A percentile compares a stretch with the other conserved stretches of the same genome.
Evolutionary conservation across 1,140 invertebrate species (phyloP).

Genomic region (Zaprionus nigranus): DNA sequence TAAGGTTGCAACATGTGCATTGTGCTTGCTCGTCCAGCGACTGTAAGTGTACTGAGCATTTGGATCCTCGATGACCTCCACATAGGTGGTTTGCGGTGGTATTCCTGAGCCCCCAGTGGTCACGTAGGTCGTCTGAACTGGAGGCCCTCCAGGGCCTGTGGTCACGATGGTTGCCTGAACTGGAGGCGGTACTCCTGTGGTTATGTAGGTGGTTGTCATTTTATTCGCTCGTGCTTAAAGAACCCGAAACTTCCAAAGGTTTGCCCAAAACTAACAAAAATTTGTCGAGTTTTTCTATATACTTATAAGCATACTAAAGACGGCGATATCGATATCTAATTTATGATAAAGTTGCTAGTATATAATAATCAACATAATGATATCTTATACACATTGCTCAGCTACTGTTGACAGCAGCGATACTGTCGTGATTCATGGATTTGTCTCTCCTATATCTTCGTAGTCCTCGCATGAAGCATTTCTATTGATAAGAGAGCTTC

Average conservation of each 20-base stretch:
- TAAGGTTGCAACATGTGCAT: slow-evolving; percentile 33
- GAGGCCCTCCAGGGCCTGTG: slow-evolving; percentile 12
- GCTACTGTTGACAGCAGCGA: slow-evolving; percentile 28
- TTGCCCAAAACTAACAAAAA: slow-evolving; percentile 14
- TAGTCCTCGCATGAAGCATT: slow-evolving; percentile 16
- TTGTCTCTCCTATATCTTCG: slow-evolving; percentile 1
- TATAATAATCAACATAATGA: slow-evolving; percentile 28
- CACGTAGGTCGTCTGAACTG: slow-evolving; percentile 35
- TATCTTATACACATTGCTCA: slow-evolving; percentile 3
- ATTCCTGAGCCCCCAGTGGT: slow-evolving; percentile 13
- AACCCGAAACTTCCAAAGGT: slow-evolving; percentile 13
- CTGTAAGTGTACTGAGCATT: neutral
- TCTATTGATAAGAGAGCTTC: slow-evolving; percentile 14
- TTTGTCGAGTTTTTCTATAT: slow-evolving; percentile 6
- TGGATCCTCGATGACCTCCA: slow-evolving; percentile 49
- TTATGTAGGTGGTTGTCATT: slow-evolving; percentile 59
- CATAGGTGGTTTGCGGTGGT: slow-evolving; percentile 22
- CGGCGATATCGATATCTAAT: slow-evolving; percentile 20
- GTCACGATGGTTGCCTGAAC: slow-evolving; percentile 43
- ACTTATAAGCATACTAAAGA: slow-evolving; percentile 1
- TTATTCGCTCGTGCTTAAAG: slow-evolving; percentile 7
- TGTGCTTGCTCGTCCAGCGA: slow-evolving; percentile 24
- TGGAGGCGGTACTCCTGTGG: slow-evolving; percentile 21
- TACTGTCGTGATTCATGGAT: slow-evolving; percentile 31
- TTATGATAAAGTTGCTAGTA: slow-evolving; percentile 31